Evolutionary conservation across 1,140 invertebrate species (phyloP).

Genomic region (Pseudoatta argentina): DNA sequence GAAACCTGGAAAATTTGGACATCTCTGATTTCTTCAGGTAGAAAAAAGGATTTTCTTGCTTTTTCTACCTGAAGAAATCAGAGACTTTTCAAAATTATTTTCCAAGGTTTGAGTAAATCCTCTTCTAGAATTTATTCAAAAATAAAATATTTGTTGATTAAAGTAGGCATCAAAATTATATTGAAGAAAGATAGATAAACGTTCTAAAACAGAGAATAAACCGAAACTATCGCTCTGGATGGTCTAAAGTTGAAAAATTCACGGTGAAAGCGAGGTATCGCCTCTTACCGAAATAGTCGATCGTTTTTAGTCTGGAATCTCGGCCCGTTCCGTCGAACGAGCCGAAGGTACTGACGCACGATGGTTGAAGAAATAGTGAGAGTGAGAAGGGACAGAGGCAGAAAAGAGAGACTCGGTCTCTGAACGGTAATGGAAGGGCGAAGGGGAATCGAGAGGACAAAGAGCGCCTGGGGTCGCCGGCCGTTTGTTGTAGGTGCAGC

Average conservation of each 20-base stretch:
- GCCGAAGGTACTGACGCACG: conserved; percentile 37
- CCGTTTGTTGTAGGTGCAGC: conserved; percentile 78
- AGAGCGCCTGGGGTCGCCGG: conserved; percentile 77
- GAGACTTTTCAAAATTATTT: not conserved
- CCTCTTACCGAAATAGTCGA: conserved; percentile 34
- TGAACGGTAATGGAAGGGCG: not conserved
- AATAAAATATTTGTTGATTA: not conserved
- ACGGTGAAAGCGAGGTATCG: not conserved
- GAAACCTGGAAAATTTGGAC: not conserved
- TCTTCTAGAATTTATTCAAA: not conserved
- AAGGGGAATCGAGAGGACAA: conserved; percentile 72
- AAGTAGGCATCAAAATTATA: not conserved
- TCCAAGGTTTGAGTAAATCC: not conserved
- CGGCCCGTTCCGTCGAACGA: conserved; percentile 14
- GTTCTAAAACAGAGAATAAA: not conserved
- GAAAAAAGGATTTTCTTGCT: not conserved
- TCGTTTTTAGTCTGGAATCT: conserved; percentile 46
- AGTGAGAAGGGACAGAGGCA: conserved; percentile 54
- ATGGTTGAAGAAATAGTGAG: conserved; percentile 48
- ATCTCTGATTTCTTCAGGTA: no score
- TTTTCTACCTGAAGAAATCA: not conserved
- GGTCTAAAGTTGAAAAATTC: not conserved
- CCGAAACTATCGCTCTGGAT: not conserved
- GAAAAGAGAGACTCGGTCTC: conserved; percentile 47
- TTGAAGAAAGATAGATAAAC: not conserved